Base-by-base conservation (phyloP, 1,140 invertebrate species). In the Glomeris maerens region DNA sequence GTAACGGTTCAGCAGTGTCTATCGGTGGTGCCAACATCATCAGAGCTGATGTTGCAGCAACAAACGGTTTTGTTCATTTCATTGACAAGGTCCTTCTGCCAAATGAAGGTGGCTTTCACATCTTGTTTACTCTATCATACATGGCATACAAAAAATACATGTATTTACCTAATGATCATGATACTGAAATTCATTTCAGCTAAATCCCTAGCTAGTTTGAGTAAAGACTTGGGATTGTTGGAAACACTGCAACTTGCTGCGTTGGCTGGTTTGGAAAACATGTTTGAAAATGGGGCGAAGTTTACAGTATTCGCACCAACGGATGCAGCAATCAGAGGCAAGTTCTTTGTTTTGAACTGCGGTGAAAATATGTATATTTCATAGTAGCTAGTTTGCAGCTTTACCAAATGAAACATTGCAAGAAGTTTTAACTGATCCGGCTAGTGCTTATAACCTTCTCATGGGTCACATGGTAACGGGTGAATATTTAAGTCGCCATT, bases 11-110 rank as follows among this genome's bases (percentile, higher is more conserved):
- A 3, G 5, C 2, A 7, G 42, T n/a, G 20, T 23, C 7, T 14
- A 65, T 69, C 1, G 67, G 68, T 29, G 63, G 62, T 26, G 72
- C 68, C 0, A 57, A 49, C 14, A 62, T 75, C 2, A 52, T 67
- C 2, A 61, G 62, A 28, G 56, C 66, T n/a, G 72, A 78, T 55
- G 69, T 77, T 46, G 62, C 71, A 21, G 74, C 68, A 10, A 66
- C 67, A 10, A 77, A 77, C 57, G 76, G 76, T 14, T 65, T 76
- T 14, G 72, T 78, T 38, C 76, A 78, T 52, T 63, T 76, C 20
- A 66, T 78, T 14, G 71, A 75, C 50, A 63, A 64, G 50, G 57
- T 75, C 1, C 55, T 75, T 20, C 59, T 66, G 21, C 68, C 68
- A 20, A 47, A 55, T 2, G 28, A 36, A 63, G 47, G 47, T 49